Evolutionary conservation across 2,113 vertebrate genomes (phyloP), one percentile per base, ranked within the genome.

Genomic region (Mastomys coucha): DNA sequence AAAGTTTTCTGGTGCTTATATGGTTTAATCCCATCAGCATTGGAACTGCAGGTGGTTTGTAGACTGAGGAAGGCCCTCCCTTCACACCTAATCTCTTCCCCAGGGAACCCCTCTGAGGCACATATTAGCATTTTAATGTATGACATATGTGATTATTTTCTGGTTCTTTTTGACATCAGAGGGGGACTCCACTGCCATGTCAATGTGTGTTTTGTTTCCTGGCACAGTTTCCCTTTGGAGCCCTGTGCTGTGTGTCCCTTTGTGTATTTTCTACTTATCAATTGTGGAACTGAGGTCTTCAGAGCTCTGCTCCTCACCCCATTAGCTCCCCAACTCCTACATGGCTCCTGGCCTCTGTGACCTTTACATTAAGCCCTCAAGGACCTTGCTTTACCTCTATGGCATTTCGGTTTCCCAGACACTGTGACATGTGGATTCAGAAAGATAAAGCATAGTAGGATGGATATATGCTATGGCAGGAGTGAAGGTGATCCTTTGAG

Each of bases 191-290:
- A 22, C 39, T 77, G n/a, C 2, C 0, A 0, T 7, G 14, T 6
- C 1, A 31, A 22, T 33, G 24, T 53, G 42, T 12, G 17, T 10
- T 16, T 1, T 26, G 17, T 1, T 3, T 60, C 20, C 9, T 1
- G 1, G 4, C 77, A 53, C 1, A 2, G 12, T 28, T 9, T 1
- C 2, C 0, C 26, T 53, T 24, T 26, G 28, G 10, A 16, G 1
- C 53, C n/a, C 26, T 65, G 45, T 17, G 8, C 33, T 7, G 3
- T 2, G 9, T 4, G 0, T 12, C 1, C 60, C 19, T 36, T 26
- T 49, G 1, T n/a, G 51, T 14, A 20, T 26, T 63, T 75, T 67
- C 42, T 76, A 58, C 13, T 67, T 8, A 8, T 70, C 53, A 36
- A 1, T 22, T 45, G 14, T 10, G 49, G 42, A 65, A 51, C 8